Percentiles rank a stretch among this genome's conserved stretches.
Conservation (phyloP, 92 coral and sea anemone species). For the Phenganax subtilis region DNA sequence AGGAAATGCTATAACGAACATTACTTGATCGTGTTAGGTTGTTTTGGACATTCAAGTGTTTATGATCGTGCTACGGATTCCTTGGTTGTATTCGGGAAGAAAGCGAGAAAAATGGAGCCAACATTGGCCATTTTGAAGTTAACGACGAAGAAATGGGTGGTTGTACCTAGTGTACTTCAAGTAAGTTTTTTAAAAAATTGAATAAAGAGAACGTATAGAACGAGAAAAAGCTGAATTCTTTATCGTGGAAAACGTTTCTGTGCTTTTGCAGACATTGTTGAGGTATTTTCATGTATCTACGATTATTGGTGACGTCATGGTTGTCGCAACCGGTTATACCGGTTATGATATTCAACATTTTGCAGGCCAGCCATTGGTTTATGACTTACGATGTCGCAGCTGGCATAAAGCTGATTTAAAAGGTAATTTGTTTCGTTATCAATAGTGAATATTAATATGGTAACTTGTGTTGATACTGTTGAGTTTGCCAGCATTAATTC, state of each 20-base stretch:
- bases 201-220: not conserved
- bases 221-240: too few relatives aligned
- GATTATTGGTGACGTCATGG: slow-evolving; percentile 62
- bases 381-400: slow-evolving; percentile 68
- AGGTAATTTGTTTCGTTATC: slow-evolving; percentile 42
- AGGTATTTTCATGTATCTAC: slow-evolving; percentile 77
- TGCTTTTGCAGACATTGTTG: slow-evolving; percentile 58
- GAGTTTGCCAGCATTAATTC: not conserved
- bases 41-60: slow-evolving; percentile 84
- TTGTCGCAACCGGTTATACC: slow-evolving; percentile 75
- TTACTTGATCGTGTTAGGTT: slow-evolving; percentile 9
- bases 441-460: not conserved
- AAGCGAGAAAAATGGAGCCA: slow-evolving; percentile 50
- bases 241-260: too few relatives aligned
- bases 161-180: slow-evolving; percentile 51
- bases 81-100: slow-evolving; percentile 83
- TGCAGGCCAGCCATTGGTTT: slow-evolving; percentile 61
- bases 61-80: slow-evolving; percentile 54
- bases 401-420: slow-evolving; percentile 59
- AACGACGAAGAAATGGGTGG: slow-evolving; percentile 57
- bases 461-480: not conserved
- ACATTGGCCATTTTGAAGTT: slow-evolving; percentile 64
- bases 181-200: not conserved
- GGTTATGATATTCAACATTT: slow-evolving; percentile 51
- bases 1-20: not conserved